Evolutionary conservation across 2,888 invertebrate genomes (phyloP), one percentile per base, ranked within the genome.

Genomic region (Orthonevra nobilis): DNA sequence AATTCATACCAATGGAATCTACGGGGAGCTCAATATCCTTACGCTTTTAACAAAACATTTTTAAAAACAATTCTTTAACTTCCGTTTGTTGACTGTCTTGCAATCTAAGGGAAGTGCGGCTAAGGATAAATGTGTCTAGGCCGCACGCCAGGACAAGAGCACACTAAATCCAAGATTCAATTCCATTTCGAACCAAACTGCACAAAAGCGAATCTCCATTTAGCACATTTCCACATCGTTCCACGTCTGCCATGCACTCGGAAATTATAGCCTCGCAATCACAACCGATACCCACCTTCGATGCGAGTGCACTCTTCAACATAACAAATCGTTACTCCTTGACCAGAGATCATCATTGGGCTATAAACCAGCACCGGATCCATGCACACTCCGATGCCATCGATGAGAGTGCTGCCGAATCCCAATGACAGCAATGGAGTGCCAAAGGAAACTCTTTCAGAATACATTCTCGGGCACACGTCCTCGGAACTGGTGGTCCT

Each of bases 291-390:
- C 28, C n/a, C n/a, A n/a, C n/a, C 10, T 28, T 14, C 19, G 10
- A 3, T 19, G 38, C 14, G 26, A 15, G 38, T 40, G 63, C 74
- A 70, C 52, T 20, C 38, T 60, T 60, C 46, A 73, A 42, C 26
- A 10, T 68, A 56, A 79, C 61, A 73, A 79, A 79, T 79, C 40
- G 44, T 61, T 42, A 56, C 32, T 54, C 26, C 66, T 73, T 73
- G 79, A 73, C 73, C 79, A 56, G 48, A 50, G 73, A 60, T 56
- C 66, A 17, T 32, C 14, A 12, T n/a, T 50, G 5, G 12, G 54
- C 48, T 42, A 73, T 73, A 73, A 79, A 79, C 73, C 61, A 73
- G 17, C 9, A 54, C 38, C 50, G 17, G 44, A 70, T 38, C 23
- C 19, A 50, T 15, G 58, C 28, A 9, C 42, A 23, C 15, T 36